Percentiles rank a stretch among this genome's conserved stretches.
These are phyloP conservation scores for Brachionichthys hirsutus DNA, from an alignment of 2,113 vertebrate genomes.

Conservation along the genomic window DNA sequence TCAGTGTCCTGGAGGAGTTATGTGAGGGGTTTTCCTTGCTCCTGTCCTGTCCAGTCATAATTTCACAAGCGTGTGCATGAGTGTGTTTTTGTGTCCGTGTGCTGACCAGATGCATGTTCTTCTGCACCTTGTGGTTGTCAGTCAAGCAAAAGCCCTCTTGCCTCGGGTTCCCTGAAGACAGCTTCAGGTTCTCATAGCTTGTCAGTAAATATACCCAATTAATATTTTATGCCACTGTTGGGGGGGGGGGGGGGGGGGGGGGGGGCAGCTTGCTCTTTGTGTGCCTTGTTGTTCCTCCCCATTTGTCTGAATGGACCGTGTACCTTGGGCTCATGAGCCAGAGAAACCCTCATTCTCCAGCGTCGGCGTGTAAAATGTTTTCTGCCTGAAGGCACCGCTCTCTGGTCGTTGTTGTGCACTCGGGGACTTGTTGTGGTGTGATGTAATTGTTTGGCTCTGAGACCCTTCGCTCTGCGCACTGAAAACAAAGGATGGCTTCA, in stretches of 20 bases:
- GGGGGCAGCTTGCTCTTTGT: constrained; percentile 36
- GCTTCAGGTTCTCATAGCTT: constrained; percentile 62
- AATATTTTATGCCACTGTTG: constrained; percentile 79
- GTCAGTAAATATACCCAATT: constrained; percentile 78
- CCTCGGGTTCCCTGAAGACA: constrained; percentile 51
- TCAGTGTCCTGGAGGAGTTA: constrained; percentile 30
- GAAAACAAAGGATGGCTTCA: constrained; percentile 48
- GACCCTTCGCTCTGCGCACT: constrained; percentile 39
- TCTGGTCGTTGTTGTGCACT: constrained; percentile 73
- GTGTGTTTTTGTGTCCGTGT: constrained; percentile 56
- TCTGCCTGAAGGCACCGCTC: constrained; percentile 73
- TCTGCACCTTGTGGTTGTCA: constrained; percentile 58
- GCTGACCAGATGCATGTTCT: constrained; percentile 35
- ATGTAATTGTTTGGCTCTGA: constrained; percentile 71
- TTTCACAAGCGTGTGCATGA: constrained; percentile 43
- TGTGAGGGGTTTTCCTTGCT: constrained; percentile 20
- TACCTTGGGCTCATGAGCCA: constrained; percentile 73
- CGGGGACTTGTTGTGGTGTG: constrained; percentile 64
- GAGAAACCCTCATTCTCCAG: constrained; percentile 59
- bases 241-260: too few relatives aligned
- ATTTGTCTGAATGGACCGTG: constrained; percentile 75
- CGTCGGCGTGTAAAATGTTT: constrained; percentile 69
- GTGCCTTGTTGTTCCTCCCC: constrained; percentile 58
- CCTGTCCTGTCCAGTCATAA: constrained; percentile 43
- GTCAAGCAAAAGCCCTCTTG: constrained; percentile 52